Conservation (phyloP, 2,888 invertebrate species). For the Campoplex capitator region DNA sequence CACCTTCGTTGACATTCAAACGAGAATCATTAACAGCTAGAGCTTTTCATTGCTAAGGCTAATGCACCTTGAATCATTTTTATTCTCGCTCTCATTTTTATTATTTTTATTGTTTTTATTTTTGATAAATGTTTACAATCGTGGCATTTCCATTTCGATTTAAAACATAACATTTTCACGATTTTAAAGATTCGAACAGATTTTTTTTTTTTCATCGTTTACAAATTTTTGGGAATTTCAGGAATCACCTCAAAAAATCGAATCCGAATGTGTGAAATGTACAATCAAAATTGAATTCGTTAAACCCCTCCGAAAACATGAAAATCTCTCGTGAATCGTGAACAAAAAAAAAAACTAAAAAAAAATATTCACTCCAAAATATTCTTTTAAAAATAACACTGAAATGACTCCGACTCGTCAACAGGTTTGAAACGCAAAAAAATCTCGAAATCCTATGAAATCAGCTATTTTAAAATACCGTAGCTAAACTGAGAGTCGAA, state of each 20-base stretch:
- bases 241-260: not conserved
- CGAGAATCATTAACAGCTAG: conserved; percentile 66
- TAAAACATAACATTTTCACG: not conserved
- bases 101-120: no score
- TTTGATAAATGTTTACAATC: no score
- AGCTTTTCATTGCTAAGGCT: conserved; percentile 70
- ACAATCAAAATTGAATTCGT: not conserved
- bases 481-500: not conserved
- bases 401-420: not conserved
- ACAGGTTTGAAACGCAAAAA: not conserved
- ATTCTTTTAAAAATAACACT: not conserved
- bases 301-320: not conserved
- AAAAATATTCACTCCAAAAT: not conserved
- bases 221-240: not conserved
- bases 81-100: not conserved
- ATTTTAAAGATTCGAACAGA: not conserved
- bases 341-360: not conserved
- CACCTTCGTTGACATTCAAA: conserved; percentile 79
- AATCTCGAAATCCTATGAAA: not conserved
- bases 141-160: not conserved
- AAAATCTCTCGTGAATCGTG: not conserved
- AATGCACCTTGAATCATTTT: conserved; percentile 46
- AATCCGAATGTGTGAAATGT: not conserved
- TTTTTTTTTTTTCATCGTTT: no score
- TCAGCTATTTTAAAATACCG: not conserved